phyloP scores from a whole-genome alignment of 2,888 invertebrate genomes.

The Mactromeris polynyma region DNA sequence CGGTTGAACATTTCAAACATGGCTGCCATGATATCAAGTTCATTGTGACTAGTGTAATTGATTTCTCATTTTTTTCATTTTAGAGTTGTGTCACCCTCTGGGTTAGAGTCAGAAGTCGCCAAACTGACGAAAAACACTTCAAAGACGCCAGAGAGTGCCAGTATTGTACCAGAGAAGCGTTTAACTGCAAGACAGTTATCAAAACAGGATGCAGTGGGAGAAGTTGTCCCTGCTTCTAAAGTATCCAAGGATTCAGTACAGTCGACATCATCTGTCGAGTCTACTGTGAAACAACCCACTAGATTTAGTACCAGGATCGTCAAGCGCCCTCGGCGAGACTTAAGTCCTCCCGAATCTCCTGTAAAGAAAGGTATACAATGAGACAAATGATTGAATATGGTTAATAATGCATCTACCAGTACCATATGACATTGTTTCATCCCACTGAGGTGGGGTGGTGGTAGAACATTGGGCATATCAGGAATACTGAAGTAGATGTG shows the following conservation, averaged over 20 bases:
- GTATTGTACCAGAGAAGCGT: constrained; percentile 43
- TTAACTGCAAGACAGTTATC: constrained; percentile 64
- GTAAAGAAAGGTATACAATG: constrained; percentile 75
- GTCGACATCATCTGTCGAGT: constrained; percentile 23
- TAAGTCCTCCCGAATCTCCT: constrained; percentile 79
- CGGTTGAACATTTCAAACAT: constrained; percentile 12
- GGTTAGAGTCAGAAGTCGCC: constrained; percentile 16
- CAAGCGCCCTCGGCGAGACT: constrained; percentile 75
- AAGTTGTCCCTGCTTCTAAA: constrained; percentile 19
- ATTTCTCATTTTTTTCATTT: constrained; percentile 15
- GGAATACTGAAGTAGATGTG: too few relatives aligned
- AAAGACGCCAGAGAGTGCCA: constrained; percentile 39
- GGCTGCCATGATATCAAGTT: constrained; percentile 33
- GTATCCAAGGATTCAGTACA: constrained; percentile 19
- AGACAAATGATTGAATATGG: too few relatives aligned
- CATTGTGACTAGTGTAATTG: not conserved
- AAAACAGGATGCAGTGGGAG: constrained; percentile 58
- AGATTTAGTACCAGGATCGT: constrained; percentile 77
- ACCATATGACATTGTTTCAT: too few relatives aligned
- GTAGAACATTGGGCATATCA: too few relatives aligned
- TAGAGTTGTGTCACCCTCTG: constrained; percentile 23
- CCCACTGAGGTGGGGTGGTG: too few relatives aligned
- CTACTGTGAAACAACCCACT: constrained; percentile 63
- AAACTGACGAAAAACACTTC: constrained; percentile 21
- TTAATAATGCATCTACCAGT: too few relatives aligned